Base-by-base conservation (phyloP, 1,140 invertebrate genomes). In the Heliconius congener region DNA sequence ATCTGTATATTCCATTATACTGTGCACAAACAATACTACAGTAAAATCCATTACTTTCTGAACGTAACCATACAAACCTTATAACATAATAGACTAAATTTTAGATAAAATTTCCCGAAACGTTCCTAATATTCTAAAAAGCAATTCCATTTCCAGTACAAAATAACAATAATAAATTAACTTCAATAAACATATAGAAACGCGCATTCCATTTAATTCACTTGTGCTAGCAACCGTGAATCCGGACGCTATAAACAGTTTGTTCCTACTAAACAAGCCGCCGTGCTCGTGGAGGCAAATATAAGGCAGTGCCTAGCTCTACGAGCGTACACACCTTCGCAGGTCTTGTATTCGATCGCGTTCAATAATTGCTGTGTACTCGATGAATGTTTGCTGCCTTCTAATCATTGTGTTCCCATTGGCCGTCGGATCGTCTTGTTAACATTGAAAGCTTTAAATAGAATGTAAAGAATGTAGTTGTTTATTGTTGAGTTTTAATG, bases 301-400 rank as follows among this genome's bases (percentile, higher is more conserved):
- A 66, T 66, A 66, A 66, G 60, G 60, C 4, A 5, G 60, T 30
- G 3, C 27, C 27, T 27, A 66, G 60, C 60, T 66, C 60, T 66
- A 66, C 27, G 13, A 46, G 42, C 0, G 13, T 46, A 16, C 13
- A 66, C 60, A 13, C 60, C 27, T 66, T 66, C 27, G 37, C 18
- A 50, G 74, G 74, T 76, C 76, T 42, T 73, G 55, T 74, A 71
- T 74, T 71, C 77, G 74, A 72, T 80, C 71, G 78, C 76, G 76
- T 66, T 76, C 72, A 72, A 73, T 83, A 83, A 83, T 83, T 83
- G 82, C 80, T 82, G 80, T 83, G 34, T 83, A 73, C 55, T 78
- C 50, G 30, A 72, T 78, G 82, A 83, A 83, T 77, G 78, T 83
- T 83, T 83, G 78, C 72, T 76, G 71, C 60, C 30, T 77, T 80